These are phyloP conservation scores for Watsonalla binaria DNA, from an alignment of 2,888 invertebrate species.

Conservation along the genomic window DNA sequence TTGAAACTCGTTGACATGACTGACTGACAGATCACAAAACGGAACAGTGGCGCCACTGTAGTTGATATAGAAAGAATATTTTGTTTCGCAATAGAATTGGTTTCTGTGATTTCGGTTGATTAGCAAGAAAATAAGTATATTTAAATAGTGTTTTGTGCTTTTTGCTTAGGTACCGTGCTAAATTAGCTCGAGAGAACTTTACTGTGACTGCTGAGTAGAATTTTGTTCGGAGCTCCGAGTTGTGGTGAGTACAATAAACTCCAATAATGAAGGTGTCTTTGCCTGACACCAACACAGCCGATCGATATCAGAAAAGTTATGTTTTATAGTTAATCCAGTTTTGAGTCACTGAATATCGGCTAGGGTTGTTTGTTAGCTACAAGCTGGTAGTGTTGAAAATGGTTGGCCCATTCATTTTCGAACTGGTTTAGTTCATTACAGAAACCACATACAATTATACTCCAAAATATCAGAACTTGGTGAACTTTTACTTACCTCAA, in stretches of 20 bases:
- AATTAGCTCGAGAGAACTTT: not conserved
- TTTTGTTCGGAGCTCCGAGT: not conserved
- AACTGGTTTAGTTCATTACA: no score
- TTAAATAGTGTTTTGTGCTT: not conserved
- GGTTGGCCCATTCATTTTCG: slow-evolving; percentile 28
- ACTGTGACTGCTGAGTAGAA: not conserved
- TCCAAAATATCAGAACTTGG: no score
- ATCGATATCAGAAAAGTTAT: slow-evolving; percentile 65
- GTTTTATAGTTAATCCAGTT: slow-evolving; percentile 31
- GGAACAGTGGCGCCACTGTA: slow-evolving; percentile 29
- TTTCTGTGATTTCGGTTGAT: slow-evolving; percentile 34
- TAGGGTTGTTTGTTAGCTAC: slow-evolving; percentile 9
- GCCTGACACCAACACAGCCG: slow-evolving; percentile 43
- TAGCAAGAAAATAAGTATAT: slow-evolving; percentile 27
- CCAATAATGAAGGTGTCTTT: slow-evolving; percentile 4
- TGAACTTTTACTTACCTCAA: no score
- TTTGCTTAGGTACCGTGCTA: not conserved
- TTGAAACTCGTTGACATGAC: no score
- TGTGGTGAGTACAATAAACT: slow-evolving; percentile 2
- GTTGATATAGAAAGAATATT: not conserved
- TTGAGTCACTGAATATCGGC: slow-evolving; percentile 16
- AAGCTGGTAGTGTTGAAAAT: slow-evolving; percentile 4
- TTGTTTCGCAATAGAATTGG: slow-evolving; percentile 31
- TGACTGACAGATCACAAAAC: slow-evolving; percentile 5
- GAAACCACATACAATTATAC: no score